These are phyloP conservation scores for Oryzias curvinotus DNA, from an alignment of 2,113 vertebrate species.

Conservation along the genomic window DNA sequence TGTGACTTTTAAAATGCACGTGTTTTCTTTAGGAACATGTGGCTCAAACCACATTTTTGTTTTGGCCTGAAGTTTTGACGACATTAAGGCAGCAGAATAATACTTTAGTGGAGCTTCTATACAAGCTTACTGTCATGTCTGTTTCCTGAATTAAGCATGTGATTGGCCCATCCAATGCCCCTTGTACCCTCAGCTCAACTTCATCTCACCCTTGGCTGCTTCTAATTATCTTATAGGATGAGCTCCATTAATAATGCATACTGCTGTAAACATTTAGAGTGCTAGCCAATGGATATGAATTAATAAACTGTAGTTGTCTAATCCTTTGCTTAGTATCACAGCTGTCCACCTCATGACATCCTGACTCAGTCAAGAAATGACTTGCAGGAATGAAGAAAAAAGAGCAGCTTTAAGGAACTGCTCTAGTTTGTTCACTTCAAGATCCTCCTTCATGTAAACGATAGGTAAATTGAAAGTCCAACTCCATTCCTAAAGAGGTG, in stretches of 20 bases:
- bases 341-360: conserved; percentile 3
- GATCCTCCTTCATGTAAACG: too few species aligned
- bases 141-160: conserved; percentile 36
- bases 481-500: too few species aligned
- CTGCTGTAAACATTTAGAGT: not conserved
- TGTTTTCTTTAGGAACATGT: not conserved
- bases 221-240: conserved; percentile 13
- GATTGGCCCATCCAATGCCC: conserved; percentile 28
- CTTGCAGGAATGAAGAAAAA: not conserved
- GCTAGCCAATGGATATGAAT: not conserved
- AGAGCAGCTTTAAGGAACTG: too few species aligned
- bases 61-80: conserved; percentile 22
- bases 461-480: too few species aligned
- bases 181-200: conserved; percentile 30
- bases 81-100: not conserved
- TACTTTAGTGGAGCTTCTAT: conserved; percentile 16
- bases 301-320: conserved; percentile 1
- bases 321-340: conserved; percentile 19
- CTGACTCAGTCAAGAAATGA: conserved; percentile 7
- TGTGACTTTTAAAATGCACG: not conserved
- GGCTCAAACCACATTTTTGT: conserved; percentile 5
- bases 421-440: too few species aligned
- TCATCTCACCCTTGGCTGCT: conserved; percentile 6
- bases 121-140: conserved; percentile 44
- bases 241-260: conserved; percentile 1